Evolutionary conservation across 37 sponge, comb jelly and placozoan genomes (phyloP).

Genomic region (Spongia lamella): DNA sequence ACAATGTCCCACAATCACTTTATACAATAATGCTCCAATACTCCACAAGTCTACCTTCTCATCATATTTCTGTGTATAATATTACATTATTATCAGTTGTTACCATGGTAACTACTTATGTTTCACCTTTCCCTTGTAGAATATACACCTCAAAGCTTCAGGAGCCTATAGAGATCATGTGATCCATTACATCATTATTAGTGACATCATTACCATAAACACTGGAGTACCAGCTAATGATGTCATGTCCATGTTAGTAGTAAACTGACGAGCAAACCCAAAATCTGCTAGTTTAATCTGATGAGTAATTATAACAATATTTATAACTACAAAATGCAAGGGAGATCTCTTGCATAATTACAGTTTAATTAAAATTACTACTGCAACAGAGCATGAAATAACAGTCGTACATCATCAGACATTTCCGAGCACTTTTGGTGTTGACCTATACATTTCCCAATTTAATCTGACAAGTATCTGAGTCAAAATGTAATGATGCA

Average conservation of each 20-base stretch:
- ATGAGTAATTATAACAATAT: not conserved
- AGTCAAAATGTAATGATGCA: too few species aligned
- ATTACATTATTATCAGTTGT: not conserved
- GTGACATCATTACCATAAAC: constrained; percentile 73
- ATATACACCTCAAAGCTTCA: constrained; percentile 88
- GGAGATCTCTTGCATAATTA: too few species aligned
- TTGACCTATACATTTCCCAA: too few species aligned
- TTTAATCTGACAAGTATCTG: too few species aligned
- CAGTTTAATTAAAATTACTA: too few species aligned
- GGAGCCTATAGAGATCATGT: constrained; percentile 70
- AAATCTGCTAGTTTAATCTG: constrained; percentile 93
- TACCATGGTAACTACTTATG: not conserved
- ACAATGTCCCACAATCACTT: constrained; percentile 83
- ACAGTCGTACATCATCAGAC: too few species aligned
- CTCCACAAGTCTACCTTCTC: constrained; percentile 94
- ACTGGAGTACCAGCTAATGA: constrained; percentile 95
- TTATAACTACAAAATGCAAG: not conserved
- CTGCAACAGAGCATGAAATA: too few species aligned
- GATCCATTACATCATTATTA: not conserved
- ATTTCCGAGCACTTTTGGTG: too few species aligned
- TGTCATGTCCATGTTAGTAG: constrained; percentile 75
- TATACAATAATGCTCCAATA: constrained; percentile 89
- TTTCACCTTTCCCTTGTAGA: constrained; percentile 81
- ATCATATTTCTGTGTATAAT: constrained; percentile 73
- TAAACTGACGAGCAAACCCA: constrained; percentile 89